Conservation (phyloP, 2,797 vertebrate genomes). For the Eulemur mongoz region DNA sequence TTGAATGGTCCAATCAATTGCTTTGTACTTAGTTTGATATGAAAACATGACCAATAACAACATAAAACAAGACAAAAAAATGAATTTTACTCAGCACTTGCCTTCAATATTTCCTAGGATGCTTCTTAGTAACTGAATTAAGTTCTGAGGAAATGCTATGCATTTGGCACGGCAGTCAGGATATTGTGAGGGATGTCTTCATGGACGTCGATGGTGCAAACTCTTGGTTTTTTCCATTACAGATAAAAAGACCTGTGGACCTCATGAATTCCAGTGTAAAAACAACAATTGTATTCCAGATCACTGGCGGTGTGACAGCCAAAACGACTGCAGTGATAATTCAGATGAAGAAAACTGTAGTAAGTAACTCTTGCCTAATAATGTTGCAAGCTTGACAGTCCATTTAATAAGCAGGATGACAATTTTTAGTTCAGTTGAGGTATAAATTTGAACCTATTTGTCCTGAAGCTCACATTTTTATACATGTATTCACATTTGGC, state of each 20-base stretch:
- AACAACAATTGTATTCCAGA: slow-evolving; percentile 99
- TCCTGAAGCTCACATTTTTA: slow-evolving; percentile 11
- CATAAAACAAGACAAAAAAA: neutral
- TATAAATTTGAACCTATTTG: neutral
- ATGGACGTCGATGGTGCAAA: neutral
- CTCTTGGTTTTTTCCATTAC: slow-evolving; percentile 80
- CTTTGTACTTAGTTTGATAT: neutral
- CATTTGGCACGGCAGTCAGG: neutral
- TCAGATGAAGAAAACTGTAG: slow-evolving; percentile 99
- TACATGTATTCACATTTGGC: slow-evolving; percentile 7
- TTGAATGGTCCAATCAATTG: neutral
- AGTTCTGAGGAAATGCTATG: neutral
- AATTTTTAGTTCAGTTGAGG: neutral
- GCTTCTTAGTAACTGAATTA: neutral
- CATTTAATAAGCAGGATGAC: neutral
- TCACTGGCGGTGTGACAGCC: slow-evolving; percentile 98
- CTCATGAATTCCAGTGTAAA: slow-evolving; percentile 98
- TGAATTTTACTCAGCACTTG: neutral
- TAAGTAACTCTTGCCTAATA: slow-evolving; percentile 87
- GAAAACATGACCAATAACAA: neutral
- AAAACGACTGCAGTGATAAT: slow-evolving; percentile 98
- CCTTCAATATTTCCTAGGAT: neutral
- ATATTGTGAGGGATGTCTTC: neutral
- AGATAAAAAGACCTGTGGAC: slow-evolving; percentile 99
- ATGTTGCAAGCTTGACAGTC: neutral